Evolutionary conservation across 1,140 invertebrate genomes (phyloP).

Genomic region (Zaprionus capensis): DNA sequence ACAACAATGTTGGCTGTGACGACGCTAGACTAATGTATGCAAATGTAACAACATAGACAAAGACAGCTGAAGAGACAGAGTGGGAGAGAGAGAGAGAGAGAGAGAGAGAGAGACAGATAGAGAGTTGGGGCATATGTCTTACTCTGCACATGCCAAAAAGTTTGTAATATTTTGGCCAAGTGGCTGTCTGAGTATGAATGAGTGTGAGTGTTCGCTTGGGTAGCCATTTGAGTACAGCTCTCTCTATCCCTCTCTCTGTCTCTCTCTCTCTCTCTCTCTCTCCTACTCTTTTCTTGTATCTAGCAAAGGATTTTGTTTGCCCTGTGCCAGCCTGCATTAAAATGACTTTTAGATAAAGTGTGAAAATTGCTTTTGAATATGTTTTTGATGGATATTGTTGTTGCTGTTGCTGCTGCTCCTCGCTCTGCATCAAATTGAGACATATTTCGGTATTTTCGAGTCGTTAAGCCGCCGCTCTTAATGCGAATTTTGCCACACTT

Average conservation of each 20-base stretch:
- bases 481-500: constrained; percentile 14
- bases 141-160: constrained; percentile 51
- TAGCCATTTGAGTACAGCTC: constrained; percentile 11
- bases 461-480: constrained; percentile 33
- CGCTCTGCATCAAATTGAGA: constrained; percentile 48
- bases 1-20: constrained; percentile 21
- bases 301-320: constrained; percentile 52
- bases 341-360: constrained; percentile 68
- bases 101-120: background rate
- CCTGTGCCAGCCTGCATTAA: constrained; percentile 38
- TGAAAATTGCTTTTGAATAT: constrained; percentile 68
- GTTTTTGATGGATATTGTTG: constrained; percentile 49
- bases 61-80: constrained; percentile 2
- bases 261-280: background rate
- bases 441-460: constrained; percentile 40
- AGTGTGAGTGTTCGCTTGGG: constrained; percentile 13
- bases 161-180: constrained; percentile 38
- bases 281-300: background rate
- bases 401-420: constrained; percentile 9
- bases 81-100: background rate
- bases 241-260: no score
- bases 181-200: constrained; percentile 22
- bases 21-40: constrained; percentile 63
- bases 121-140: constrained; percentile 5
- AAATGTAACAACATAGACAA: constrained; percentile 40